Evolutionary conservation across 2,888 invertebrate genomes (phyloP), one percentile per base, ranked within the genome.

Genomic region (Creontiades dilutus): DNA sequence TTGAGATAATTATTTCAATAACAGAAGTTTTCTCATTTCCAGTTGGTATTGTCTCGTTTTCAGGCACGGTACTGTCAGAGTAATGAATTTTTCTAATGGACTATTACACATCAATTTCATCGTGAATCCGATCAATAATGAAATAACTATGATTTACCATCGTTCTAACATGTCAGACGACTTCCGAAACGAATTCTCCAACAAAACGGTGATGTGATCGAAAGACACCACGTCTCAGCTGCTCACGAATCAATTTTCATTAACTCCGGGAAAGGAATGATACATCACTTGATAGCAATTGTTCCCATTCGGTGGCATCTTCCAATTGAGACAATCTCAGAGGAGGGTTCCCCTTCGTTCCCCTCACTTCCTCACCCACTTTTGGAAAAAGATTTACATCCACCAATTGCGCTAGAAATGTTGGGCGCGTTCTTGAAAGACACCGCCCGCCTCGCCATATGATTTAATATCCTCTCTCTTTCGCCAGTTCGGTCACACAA

Each of bases 241-340:
- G 88, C 78, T 46, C 52, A 16, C 75, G 37, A 89, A 89, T 89
- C 89, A 89, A 89, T 89, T 89, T 84, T 89, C 89, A 89, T 89
- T 89, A 84, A 82, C 37, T 84, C 84, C 57, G 81, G 61, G 89
- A 82, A 89, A 89, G 80, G 89, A 89, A 89, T 89, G 89, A 89
- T 89, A 84, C 68, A 89, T 89, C 89, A 84, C 84, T 89, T 89
- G 84, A 84, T 89, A 82, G 84, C 89, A 89, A 89, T 89, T 89
- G 89, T 89, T 89, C 89, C 89, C 89, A 89, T 89, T 89, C 84
- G 89, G 89, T 89, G 89, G 84, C 89, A 89, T 89, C 89, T 82
- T 55, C 84, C 89, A 89, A 89, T 89, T 89, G 89, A 89, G 89
- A 68, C 89, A 89, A 89, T 89, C 89, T 89, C 55, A 27, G 88